Base-by-base conservation (phyloP, 1,140 invertebrate species). In the Phymastichus coffea region DNA sequence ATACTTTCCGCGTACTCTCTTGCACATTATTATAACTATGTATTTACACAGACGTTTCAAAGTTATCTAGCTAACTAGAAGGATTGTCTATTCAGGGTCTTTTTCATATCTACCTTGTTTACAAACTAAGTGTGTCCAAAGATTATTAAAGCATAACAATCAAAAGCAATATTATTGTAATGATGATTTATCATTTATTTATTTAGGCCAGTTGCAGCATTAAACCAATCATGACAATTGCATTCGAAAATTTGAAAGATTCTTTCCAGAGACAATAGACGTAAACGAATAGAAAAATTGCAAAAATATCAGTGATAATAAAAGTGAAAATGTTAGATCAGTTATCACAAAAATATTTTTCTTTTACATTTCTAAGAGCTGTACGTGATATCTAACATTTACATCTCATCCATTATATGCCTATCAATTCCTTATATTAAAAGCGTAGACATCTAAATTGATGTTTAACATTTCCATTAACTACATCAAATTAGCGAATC, bases 81-180 rank as follows among this genome's bases (percentile, higher is more conserved):
- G 57, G 57, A 60, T 60, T 60, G 57, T 60, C 57, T 60, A 51
- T 10, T 60, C 44, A 28, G 43, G 51, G 51, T 54, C 57, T 60
- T 60, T 60, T 60, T 60, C 57, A 60, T 60, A 26, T 41, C 25
- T 23, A 33, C 7, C 9, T 44, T 8, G 15, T 4, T 30, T 48
- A 14, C 41, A 44, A 19, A 22, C n/a, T 44, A 19, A 12, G 7
- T 20, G 20, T 43, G 22, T 25, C 25, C 41, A 10, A 9, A 23
- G n/a, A 4, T 26, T 37, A 37, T 23, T 37, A 23, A 4, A 23
- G 22, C 12, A 12, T 7, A 37, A 51, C 35, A 37, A 23, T 51
- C 20, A 14, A 38, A 19, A 51, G 14, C 33, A 19, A 38, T 28
- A 28, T n/a, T n/a, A n/a, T n/a, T n/a, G n/a, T n/a, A n/a, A n/a